Evolutionary conservation across 2,888 invertebrate genomes (phyloP), one percentile per base, ranked within the genome.

Genomic region (Hirtodrosophila trivittata): DNA sequence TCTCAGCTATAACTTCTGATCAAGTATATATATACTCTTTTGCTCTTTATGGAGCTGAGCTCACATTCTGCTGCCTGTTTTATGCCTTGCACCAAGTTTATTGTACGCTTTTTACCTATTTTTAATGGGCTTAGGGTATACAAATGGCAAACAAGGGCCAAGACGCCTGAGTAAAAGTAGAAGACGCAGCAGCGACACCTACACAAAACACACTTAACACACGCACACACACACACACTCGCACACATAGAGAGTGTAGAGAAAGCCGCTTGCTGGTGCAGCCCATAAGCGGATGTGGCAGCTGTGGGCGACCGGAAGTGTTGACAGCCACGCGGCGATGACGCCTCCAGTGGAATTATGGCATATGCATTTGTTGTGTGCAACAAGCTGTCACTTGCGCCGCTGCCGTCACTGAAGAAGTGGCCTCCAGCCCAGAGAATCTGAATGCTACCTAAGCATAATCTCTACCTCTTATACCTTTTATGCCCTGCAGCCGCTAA

Each of bases 121-220:
- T 21, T 21, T 21, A 52, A 41, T 56, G 64, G 64, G 64, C 57
- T 49, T 51, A 21, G 18, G 5, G 60, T 65, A 65, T 75, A 75
- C 72, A 81, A 81, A 81, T 81, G 68, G 68, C 72, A 75, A 71
- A 52, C 75, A 77, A 43, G 68, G 75, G 64, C 75, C 68, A 68
- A 75, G 74, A 70, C 60, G 60, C 50, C 39, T 38, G 33, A 41
- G 37, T 41, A 46, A 52, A 47, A 56, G 46, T 51, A 30, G 49
- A 45, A 39, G 21, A 28, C 9, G 18, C 13, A 42, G 43, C 42
- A 35, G 28, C 35, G 50, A 49, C 52, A 64, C 41, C 25, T 25
- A 38, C 56, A 59, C 49, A 38, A 37, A 7, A 25, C 45, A 8
- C 21, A 13, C 52, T 21, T 21, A 3, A 28, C 39, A 38, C 9